Percentiles rank a stretch among this genome's conserved stretches.
phyloP scores from a whole-genome alignment of 2,888 invertebrate genomes.

The Diaprepes abbreviatus region DNA sequence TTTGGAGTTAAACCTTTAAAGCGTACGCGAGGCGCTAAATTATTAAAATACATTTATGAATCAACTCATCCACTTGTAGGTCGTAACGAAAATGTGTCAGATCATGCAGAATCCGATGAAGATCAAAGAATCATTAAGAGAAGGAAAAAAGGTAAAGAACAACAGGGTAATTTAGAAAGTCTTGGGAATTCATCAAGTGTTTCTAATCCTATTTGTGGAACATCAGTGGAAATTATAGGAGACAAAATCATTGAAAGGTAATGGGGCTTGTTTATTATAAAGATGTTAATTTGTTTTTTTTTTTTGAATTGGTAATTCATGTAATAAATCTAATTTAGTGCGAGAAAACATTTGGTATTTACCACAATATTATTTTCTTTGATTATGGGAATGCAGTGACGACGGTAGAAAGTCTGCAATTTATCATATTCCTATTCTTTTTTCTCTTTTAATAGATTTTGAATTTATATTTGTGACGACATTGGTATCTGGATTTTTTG shows the following conservation, averaged over 20 bases:
- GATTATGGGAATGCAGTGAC: no score
- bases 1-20: constrained; percentile 79
- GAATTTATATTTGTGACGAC: no score
- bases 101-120: constrained; percentile 47
- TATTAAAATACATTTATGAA: constrained; percentile 77
- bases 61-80: constrained; percentile 76
- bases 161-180: neutral
- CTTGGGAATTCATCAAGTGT: neutral
- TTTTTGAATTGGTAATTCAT: no score
- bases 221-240: constrained; percentile 55
- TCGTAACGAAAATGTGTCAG: constrained; percentile 39
- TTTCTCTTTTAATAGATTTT: no score
- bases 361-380: no score
- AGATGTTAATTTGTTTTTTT: no score
- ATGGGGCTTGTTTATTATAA: no score
- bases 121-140: constrained; percentile 50
- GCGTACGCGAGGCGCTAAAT: constrained; percentile 72
- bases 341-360: no score
- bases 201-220: neutral
- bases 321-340: no score
- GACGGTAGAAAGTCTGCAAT: no score
- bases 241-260: constrained; percentile 55
- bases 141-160: constrained; percentile 42
- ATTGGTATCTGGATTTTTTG: no score
- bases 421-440: no score